Evolutionary conservation across 1,140 invertebrate genomes (phyloP).

Genomic region (Hestina assimilis): DNA sequence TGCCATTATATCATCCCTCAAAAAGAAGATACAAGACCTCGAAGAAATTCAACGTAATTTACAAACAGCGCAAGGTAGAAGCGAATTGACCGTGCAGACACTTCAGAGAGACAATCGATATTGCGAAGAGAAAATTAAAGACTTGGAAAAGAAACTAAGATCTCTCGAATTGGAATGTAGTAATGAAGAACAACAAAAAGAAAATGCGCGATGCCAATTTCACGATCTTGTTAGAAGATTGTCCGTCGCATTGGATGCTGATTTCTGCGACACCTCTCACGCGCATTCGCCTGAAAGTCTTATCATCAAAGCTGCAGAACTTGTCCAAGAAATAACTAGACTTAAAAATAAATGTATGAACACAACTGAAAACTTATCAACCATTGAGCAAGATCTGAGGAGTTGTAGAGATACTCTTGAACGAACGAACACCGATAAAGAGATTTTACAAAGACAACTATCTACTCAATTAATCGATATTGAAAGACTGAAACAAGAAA

Average conservation of each 20-base stretch:
- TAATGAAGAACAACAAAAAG: slow-evolving; percentile 83
- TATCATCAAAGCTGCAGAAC: slow-evolving; percentile 84
- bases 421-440: slow-evolving; percentile 82
- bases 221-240: slow-evolving; percentile 85
- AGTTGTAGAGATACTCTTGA: slow-evolving; percentile 83
- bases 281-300: slow-evolving; percentile 82
- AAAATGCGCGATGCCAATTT: slow-evolving; percentile 81
- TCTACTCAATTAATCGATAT: slow-evolving; percentile 82
- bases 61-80: slow-evolving; percentile 81
- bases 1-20: slow-evolving; percentile 86
- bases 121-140: slow-evolving; percentile 86
- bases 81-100: slow-evolving; percentile 84
- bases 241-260: slow-evolving; percentile 82
- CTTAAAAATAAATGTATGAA: slow-evolving; percentile 79
- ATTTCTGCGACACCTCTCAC: slow-evolving; percentile 81
- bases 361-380: slow-evolving; percentile 81
- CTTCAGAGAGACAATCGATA: slow-evolving; percentile 86
- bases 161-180: slow-evolving; percentile 84
- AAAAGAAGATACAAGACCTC: slow-evolving; percentile 87
- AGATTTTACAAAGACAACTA: slow-evolving; percentile 84
- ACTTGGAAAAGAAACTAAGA: slow-evolving; percentile 85
- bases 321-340: slow-evolving; percentile 83
- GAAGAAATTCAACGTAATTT: slow-evolving; percentile 86
- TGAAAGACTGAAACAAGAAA: slow-evolving; percentile 84
- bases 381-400: slow-evolving; percentile 82